Conservation (phyloP, 2,888 invertebrate genomes). For the Mythimna pallens region DNA sequence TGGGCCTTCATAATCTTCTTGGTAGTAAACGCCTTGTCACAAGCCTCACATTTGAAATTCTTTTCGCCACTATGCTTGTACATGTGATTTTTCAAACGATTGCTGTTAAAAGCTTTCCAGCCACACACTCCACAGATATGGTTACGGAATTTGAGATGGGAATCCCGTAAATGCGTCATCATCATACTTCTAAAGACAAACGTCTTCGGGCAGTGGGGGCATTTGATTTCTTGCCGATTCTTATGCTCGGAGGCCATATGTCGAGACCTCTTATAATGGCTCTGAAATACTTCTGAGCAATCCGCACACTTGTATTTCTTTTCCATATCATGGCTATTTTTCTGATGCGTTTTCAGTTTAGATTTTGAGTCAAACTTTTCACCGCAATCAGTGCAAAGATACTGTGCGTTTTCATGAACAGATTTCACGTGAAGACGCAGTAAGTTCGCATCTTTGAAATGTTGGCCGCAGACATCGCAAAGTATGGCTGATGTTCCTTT, state of each 20-base stretch:
- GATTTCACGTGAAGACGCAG: constrained; percentile 81
- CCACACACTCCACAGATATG: constrained; percentile 84
- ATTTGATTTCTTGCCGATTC: constrained; percentile 83
- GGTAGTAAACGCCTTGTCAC: constrained; percentile 85
- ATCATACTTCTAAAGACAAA: constrained; percentile 87
- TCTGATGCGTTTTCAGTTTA: constrained; percentile 87
- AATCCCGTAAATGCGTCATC: constrained; percentile 85
- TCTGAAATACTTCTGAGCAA: constrained; percentile 82
- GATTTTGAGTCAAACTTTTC: constrained; percentile 87
- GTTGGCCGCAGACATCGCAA: constrained; percentile 85
- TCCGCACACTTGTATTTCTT: constrained; percentile 89
- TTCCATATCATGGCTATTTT: constrained; percentile 83
- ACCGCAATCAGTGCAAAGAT: constrained; percentile 83
- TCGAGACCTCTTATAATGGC: constrained; percentile 82
- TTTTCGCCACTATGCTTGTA: constrained; percentile 88
- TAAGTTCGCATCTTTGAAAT: constrained; percentile 82
- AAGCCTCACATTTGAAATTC: constrained; percentile 85
- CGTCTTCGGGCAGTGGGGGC: constrained; percentile 85
- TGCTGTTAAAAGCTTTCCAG: constrained; percentile 85
- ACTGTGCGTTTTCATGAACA: constrained; percentile 80
- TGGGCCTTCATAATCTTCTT: constrained; percentile 87
- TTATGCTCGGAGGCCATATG: constrained; percentile 86
- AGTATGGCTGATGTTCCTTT: constrained; percentile 84
- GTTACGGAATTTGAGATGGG: constrained; percentile 84
- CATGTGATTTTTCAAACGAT: constrained; percentile 88